Evolutionary conservation across 2,888 invertebrate species (phyloP).

Genomic region (Tethea ocularis): DNA sequence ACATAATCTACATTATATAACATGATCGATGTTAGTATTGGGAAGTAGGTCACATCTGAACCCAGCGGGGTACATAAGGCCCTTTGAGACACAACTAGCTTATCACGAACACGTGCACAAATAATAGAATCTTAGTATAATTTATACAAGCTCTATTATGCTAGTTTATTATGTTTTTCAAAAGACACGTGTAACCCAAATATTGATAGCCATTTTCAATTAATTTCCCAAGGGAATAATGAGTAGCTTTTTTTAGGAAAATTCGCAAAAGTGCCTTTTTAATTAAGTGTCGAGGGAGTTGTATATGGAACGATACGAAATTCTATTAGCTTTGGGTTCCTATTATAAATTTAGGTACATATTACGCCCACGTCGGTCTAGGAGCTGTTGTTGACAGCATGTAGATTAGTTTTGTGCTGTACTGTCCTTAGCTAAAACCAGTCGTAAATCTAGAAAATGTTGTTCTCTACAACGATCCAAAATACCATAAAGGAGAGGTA

Average conservation of each 20-base stretch:
- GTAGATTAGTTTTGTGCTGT: too few relatives aligned
- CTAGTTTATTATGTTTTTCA: background rate
- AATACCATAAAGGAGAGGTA: too few relatives aligned
- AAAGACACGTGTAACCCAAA: background rate
- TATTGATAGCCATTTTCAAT: slow-evolving; percentile 6
- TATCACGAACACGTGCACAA: background rate
- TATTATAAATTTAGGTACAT: background rate
- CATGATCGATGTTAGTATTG: background rate
- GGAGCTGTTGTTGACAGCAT: background rate
- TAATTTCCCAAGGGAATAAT: slow-evolving; percentile 3
- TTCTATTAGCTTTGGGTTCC: background rate
- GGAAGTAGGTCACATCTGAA: background rate
- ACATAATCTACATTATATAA: background rate
- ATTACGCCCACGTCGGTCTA: background rate
- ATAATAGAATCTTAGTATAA: background rate
- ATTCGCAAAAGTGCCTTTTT: background rate
- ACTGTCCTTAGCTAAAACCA: too few relatives aligned
- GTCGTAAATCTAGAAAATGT: too few relatives aligned
- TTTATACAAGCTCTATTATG: background rate
- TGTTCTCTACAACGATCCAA: too few relatives aligned
- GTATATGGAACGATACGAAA: background rate
- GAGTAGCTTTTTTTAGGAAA: background rate
- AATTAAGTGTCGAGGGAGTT: background rate
- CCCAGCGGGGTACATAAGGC: background rate
- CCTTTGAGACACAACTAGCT: background rate